Evolutionary conservation across 2,797 vertebrate genomes (phyloP), one percentile per base, ranked within the genome.

Genomic region (Amblyopsis hoosieri): DNA sequence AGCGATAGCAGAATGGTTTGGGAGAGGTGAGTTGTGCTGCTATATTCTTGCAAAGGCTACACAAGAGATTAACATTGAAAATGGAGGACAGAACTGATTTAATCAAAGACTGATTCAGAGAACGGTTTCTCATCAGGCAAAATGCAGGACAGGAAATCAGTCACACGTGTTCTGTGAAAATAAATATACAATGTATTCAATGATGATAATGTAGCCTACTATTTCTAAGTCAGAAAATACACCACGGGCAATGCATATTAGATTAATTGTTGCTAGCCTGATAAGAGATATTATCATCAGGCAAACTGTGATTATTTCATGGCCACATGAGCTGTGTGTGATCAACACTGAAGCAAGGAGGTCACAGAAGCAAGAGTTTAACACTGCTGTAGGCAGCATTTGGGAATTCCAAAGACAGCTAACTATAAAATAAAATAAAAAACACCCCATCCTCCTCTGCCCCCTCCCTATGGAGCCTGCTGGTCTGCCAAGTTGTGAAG

Each of bases 11-110:
- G 33, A 54, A 64, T 64, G 69, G 57, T 59, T 53, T 49, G 37
- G 33, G 29, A 60, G 46, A 58, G 52, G 11, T 60, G 59, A 23
- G 60, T 61, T 11, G 62, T 54, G 62, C 2, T 57, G 48, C 68
- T 59, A 66, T 50, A 66, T 50, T 48, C 54, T 63, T 57, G 1
- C 57, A 59, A 42, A 60, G 62, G 71, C 61, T 31, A 64, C 12
- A 17, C 12, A 52, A 5, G 1, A 60, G 57, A 73, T 66, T 60
- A 45, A 79, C 72, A 67, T 54, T 17, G 17, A 54, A 63, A 47
- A 46, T 37, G 33, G 33, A 6, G 5, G 33, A 8, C 0, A 2
- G 9, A 60, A 64, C 23, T 45, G 73, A 71, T 57, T 49, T 62
- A 50, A 52, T 54, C 10, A 12, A 19, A 52, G 45, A 23, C 51